Base-by-base conservation (phyloP, 2,797 vertebrate species). In the Dipus sagitta region DNA sequence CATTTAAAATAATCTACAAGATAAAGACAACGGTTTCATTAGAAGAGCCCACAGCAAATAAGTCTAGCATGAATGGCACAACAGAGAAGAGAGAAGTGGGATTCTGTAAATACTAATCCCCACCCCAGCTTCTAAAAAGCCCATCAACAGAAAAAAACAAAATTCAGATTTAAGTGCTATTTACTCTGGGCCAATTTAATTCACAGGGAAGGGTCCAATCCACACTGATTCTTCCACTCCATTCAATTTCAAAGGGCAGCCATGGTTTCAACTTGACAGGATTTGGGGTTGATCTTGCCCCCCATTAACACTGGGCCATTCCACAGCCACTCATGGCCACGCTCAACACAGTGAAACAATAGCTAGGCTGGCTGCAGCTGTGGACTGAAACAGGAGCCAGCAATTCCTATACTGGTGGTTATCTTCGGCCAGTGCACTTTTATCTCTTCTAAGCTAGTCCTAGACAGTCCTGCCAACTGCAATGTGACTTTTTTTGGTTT, bases 201-300 rank as follows among this genome's bases (percentile, higher is more conserved):
- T 78, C 58, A 90, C 2, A 91, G 30, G 32, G 47, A 70, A 86
- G 58, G 8, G 32, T 74, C 62, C 62, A 68, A 21, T 15, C 20
- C 58, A 68, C 11, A 30, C 2, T 42, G 76, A 47, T 64, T 93
- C 32, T 74, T 83, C 13, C 42, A 42, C 18, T 52, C 65, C 10
- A 32, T 74, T 92, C 81, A 62, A 78, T 90, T 91, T 64, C n/a
- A 80, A 95, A 92, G 62, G 47, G 26, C 3, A 88, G 82, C 26
- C 23, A 77, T 20, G 23, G 30, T 90, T 95, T 91, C 38, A 47
- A 65, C 26, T 26, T 12, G 28, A 85, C 4, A 76, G 62, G 34
- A 77, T 80, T 76, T 78, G 20, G 52, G n/a, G 80, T 26, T 89
- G 52, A 91, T 67, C 38, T 65, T 92, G n/a, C 65, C 92, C 4